phyloP scores from a whole-genome alignment of 2,113 vertebrate species.

The Ovis aries region ARS-UI_Ramb_v3.0 NC_056069.1:58467501-58468000 shows the following conservation, averaged over 20 bases:
- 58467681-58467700: not conserved
- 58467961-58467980: too few species aligned
- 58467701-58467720: not conserved
- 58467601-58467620: not conserved
- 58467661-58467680: not conserved
- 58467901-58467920: too few species aligned
- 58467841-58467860: too few species aligned
- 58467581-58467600: not conserved
- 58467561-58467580: not conserved
- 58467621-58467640: not conserved
- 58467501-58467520: not conserved
- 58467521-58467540: not conserved
- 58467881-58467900: too few species aligned
- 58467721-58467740: not conserved
- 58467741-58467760: not conserved
- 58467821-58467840: too few species aligned
- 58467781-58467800: too few species aligned
- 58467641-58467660: not conserved
- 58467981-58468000: too few species aligned
- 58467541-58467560: not conserved
- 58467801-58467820: too few species aligned
- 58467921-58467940: too few species aligned
- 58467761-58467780: not conserved
- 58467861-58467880: too few species aligned
- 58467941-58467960: too few species aligned